A percentile compares a stretch with the other conserved stretches of the same genome.
phyloP scores from a whole-genome alignment of 2,113 vertebrate genomes.

The Salvelinus namaycush region DNA sequence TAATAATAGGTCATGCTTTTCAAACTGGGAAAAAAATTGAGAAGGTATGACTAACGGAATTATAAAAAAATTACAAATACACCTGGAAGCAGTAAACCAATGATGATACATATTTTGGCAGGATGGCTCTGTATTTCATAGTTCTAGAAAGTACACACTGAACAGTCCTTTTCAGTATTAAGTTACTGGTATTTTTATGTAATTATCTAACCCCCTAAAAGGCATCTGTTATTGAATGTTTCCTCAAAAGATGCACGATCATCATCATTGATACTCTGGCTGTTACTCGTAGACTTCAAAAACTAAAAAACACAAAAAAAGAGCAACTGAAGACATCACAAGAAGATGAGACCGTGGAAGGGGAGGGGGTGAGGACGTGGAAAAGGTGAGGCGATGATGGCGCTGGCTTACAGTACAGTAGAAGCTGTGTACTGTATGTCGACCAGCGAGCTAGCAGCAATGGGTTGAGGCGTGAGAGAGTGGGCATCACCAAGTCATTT shows the following conservation, averaged over 20 bases:
- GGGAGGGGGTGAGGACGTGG: slow-evolving; percentile 15
- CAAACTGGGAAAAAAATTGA: slow-evolving; percentile 61
- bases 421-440: too few species aligned
- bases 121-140: background rate
- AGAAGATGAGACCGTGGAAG: slow-evolving; percentile 66
- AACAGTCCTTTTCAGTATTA: too few species aligned
- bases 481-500: slow-evolving; percentile 90
- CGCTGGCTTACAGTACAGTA: slow-evolving; percentile 66
- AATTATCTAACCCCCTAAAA: too few species aligned
- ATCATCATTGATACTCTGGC: slow-evolving; percentile 82
- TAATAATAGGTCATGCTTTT: slow-evolving; percentile 80
- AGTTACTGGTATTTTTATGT: background rate
- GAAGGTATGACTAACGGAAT: slow-evolving; percentile 41
- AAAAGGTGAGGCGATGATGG: slow-evolving; percentile 77
- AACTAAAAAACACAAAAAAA: slow-evolving; percentile 49
- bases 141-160: too few species aligned
- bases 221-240: too few species aligned
- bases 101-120: slow-evolving; percentile 66
- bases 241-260: background rate
- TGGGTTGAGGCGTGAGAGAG: slow-evolving; percentile 73
- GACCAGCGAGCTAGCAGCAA: slow-evolving; percentile 65
- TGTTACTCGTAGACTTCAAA: slow-evolving; percentile 56
- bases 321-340: slow-evolving; percentile 79
- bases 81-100: slow-evolving; percentile 82
- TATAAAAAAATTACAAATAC: slow-evolving; percentile 36